Evolutionary conservation across 2,888 invertebrate genomes (phyloP), one percentile per base, ranked within the genome.

Genomic region (Drosophila multiciliata): DNA sequence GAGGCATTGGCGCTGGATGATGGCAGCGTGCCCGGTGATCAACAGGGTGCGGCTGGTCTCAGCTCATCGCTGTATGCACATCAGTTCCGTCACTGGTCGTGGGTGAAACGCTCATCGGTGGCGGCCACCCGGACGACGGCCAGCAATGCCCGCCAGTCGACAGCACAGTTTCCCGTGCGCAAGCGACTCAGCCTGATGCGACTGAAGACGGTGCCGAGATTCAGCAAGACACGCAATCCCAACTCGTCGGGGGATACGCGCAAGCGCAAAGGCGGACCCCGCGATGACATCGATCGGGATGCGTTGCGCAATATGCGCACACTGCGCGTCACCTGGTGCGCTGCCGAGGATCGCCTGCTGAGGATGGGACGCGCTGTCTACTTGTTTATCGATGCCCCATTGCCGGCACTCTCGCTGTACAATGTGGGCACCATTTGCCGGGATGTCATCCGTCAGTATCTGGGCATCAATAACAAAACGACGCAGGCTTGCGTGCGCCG

Each of bases 11-110:
- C 88, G 9, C 88, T 92, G 49, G 96, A 96, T 81, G 92, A 81
- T 7, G 96, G 96, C 0, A 88, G 92, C 8, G 93, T 96, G 38
- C 97, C 97, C 0, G 97, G 97, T 0, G 96, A 97, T 93, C 93
- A 93, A 6, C 93, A 94, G 64, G 93, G 92, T 3, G 92, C 96
- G 0, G 96, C 95, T 17, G 97, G 97, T 0, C 93, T 96, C 0
- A 96, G 97, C 90, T 96, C 96, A 0, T 93, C 95, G 0, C 93
- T 97, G 26, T 97, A 95, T 93, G 93, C 95, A 0, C 95, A 96
- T 84, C 91, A 95, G 5, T 94, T 94, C 69, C 93, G 95, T 20
- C 96, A 95, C 80, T 96, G 96, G 96, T 94, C 94, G 36, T 94
- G 94, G 94, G 80, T 91, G 2, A 66, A 79, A 35, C 73, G 78